A percentile compares a stretch with the other conserved stretches of the same genome.
Conservation (phyloP, 2,797 vertebrate genomes). For the Neosilurus mollespiculum region DNA sequence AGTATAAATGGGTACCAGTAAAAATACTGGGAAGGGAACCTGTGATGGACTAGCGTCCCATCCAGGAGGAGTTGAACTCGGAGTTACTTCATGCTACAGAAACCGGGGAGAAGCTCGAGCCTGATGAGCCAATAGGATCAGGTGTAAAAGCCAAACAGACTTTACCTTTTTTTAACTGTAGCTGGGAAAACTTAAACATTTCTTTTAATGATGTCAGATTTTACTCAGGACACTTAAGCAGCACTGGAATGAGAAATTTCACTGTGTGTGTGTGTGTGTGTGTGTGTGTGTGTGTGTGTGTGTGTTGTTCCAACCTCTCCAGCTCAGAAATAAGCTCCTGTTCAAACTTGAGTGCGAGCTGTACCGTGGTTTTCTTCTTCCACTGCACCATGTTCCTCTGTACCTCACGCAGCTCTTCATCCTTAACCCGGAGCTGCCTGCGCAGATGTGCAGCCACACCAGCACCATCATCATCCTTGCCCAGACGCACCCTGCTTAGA, state of each 20-base stretch:
- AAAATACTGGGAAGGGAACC: too few relatives aligned
- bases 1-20: too few relatives aligned
- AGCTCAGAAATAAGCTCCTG: conserved; percentile 70
- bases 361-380: conserved; percentile 70
- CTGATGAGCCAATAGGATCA: too few relatives aligned
- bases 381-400: conserved; percentile 71
- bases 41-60: too few relatives aligned
- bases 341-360: conserved; percentile 70
- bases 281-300: background rate
- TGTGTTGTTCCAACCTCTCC: conserved; percentile 66
- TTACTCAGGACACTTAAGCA: background rate
- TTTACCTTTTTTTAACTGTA: too few relatives aligned
- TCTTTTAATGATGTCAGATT: background rate
- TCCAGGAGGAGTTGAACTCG: too few relatives aligned
- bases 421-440: conserved; percentile 72
- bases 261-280: background rate
- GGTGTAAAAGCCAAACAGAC: too few relatives aligned
- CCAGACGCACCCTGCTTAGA: conserved; percentile 60
- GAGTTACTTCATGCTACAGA: too few relatives aligned
- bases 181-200: too few relatives aligned
- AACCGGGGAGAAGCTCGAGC: too few relatives aligned
- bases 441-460: conserved; percentile 59
- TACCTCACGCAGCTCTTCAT: conserved; percentile 68
- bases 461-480: conserved; percentile 49
- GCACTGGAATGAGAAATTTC: background rate